Conservation (phyloP, 2,797 vertebrate species). For the Discoglossus pictus region DNA sequence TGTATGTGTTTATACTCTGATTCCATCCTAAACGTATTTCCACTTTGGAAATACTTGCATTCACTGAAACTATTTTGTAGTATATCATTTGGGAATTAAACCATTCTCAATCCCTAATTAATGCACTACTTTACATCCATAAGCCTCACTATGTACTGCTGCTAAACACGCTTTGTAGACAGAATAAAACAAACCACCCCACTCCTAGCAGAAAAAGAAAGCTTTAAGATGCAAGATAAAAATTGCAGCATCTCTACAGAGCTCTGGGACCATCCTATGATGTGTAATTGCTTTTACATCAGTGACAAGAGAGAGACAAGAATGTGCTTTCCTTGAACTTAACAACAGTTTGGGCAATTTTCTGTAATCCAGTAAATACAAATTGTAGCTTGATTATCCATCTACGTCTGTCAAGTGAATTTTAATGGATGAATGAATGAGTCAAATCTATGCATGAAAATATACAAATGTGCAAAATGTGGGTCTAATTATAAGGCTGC, state of each 20-base stretch:
- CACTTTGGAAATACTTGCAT: conserved; percentile 1
- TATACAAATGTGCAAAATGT: conserved; percentile 79
- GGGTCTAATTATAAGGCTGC: conserved; percentile 80
- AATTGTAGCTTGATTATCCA: conserved; percentile 78
- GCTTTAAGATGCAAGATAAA: conserved; percentile 55
- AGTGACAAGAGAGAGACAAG: conserved; percentile 67
- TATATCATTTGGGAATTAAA: conserved; percentile 32
- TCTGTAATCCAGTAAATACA: conserved; percentile 80
- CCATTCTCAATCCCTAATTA: conserved; percentile 41
- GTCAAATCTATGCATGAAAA: conserved; percentile 74
- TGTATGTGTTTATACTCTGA: too few relatives aligned
- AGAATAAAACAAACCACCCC: conserved; percentile 37
- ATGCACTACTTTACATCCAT: conserved; percentile 33
- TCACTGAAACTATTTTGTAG: conserved; percentile 17
- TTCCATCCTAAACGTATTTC: too few relatives aligned
- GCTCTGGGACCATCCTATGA: conserved; percentile 62
- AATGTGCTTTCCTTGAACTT: conserved; percentile 72
- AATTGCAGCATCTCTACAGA: conserved; percentile 61
- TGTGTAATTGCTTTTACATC: conserved; percentile 69
- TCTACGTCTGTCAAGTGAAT: conserved; percentile 77
- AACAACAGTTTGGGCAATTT: conserved; percentile 75
- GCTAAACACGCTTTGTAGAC: conserved; percentile 41
- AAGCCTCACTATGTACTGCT: conserved; percentile 19
- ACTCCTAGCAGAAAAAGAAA: conserved; percentile 52
- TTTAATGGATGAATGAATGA: conserved; percentile 83